Conservation (phyloP, 2,888 invertebrate species). For the Cryptus viduatorius region DNA sequence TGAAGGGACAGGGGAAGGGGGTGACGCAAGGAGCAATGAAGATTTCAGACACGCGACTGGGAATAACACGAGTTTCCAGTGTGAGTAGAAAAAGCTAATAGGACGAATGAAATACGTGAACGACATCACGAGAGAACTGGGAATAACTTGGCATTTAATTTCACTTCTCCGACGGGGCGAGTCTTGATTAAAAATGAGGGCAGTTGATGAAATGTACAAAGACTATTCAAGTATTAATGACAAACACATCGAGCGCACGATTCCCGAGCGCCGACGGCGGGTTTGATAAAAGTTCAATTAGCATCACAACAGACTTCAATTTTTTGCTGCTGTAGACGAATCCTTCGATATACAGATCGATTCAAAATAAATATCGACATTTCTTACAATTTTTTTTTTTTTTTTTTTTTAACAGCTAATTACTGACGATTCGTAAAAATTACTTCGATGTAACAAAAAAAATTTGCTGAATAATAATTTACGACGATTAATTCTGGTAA, state of each 20-base stretch:
- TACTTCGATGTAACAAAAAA: too few species aligned
- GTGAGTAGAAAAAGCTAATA: constrained; percentile 4
- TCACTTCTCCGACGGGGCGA: constrained; percentile 5
- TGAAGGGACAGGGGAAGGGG: not conserved
- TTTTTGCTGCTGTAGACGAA: too few species aligned
- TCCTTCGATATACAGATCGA: not conserved
- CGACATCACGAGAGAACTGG: constrained; percentile 21
- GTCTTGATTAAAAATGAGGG: constrained; percentile 23
- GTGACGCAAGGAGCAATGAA: constrained; percentile 24
- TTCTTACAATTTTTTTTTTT: not conserved
- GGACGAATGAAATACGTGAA: constrained; percentile 6
- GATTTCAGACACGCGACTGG: constrained; percentile 26
- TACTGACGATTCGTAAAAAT: too few species aligned
- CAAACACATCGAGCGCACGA: not conserved
- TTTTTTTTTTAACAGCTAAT: too few species aligned
- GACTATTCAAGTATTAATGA: not conserved
- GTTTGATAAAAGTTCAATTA: not conserved
- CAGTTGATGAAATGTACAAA: constrained; percentile 1
- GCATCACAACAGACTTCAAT: not conserved
- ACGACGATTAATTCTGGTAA: too few species aligned
- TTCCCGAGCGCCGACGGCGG: not conserved
- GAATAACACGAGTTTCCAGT: constrained; percentile 19
- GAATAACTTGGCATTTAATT: constrained; percentile 42
- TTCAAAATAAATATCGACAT: not conserved
- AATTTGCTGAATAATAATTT: too few species aligned